These are phyloP conservation scores for Brenthis daphne DNA, from an alignment of 2,888 invertebrate species.

Conservation along the genomic window DNA sequence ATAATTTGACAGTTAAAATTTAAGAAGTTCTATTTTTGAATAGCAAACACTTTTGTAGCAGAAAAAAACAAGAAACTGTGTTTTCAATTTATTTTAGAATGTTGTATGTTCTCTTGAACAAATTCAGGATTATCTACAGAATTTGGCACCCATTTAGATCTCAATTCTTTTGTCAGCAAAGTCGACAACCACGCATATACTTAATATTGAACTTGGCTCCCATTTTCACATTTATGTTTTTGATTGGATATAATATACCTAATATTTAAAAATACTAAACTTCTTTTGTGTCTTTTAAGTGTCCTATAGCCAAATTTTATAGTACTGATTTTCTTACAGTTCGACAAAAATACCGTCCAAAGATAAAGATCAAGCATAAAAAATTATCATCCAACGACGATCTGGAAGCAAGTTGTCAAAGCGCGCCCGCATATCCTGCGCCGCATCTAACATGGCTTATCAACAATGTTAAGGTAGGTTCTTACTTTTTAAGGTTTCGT, in stretches of 20 bases:
- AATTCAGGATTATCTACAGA: no score
- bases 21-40: no score
- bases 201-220: background rate
- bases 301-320: background rate
- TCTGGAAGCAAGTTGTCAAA: conserved; percentile 88
- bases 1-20: no score
- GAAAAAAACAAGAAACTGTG: no score
- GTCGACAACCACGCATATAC: no score
- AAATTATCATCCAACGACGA: conserved; percentile 85
- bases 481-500: background rate
- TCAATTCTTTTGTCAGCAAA: no score
- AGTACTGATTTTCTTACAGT: conserved; percentile 58
- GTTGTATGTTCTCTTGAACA: no score
- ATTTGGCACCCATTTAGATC: no score
- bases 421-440: conserved; percentile 86
- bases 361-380: conserved; percentile 87
- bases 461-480: conserved; percentile 86
- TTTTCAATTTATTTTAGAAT: no score
- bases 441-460: conserved; percentile 90
- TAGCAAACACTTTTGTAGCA: no score
- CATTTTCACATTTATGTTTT: no score
- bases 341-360: conserved; percentile 86
- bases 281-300: background rate
- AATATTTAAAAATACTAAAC: no score
- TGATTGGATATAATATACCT: background rate